These are phyloP conservation scores for Malurus alboscapulatus DNA, from an alignment of 2,113 vertebrate genomes.

Conservation along the genomic window DNA sequence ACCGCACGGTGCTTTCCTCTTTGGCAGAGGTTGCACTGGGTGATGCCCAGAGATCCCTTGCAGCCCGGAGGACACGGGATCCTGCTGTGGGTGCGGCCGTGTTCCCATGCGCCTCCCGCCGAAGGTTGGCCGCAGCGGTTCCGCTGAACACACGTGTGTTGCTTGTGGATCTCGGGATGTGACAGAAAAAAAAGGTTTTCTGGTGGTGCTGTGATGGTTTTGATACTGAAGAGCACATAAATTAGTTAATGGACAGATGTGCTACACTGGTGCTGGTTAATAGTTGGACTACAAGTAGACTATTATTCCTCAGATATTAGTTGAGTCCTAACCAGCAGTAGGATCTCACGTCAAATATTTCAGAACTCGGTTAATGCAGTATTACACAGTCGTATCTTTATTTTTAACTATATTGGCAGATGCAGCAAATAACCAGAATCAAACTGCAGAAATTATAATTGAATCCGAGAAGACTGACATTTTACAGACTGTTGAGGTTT, in stretches of 20 bases:
- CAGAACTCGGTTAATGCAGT: rapidly evolving
- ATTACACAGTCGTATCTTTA: neutral
- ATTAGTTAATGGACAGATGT: rapidly evolving
- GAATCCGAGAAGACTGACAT: neutral
- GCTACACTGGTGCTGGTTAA: neutral
- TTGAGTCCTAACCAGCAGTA: neutral
- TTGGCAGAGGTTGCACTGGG: neutral
- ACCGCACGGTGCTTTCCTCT: rapidly evolving
- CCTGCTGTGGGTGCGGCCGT: neutral
- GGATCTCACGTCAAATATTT: neutral
- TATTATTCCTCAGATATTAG: neutral
- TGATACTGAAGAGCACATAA: neutral
- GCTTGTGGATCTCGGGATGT: neutral
- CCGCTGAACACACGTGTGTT: rapidly evolving
- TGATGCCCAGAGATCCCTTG: neutral
- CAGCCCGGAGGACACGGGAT: neutral
- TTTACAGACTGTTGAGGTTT: neutral
- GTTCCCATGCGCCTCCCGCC: no score
- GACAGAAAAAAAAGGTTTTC: neutral
- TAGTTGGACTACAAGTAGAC: neutral
- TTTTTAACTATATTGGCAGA: neutral
- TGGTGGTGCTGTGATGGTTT: neutral
- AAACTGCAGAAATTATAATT: neutral
- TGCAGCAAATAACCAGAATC: neutral
- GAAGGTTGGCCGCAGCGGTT: neutral